Base-by-base conservation (phyloP, 1,140 invertebrate genomes). In the Pissodes strobi region DNA sequence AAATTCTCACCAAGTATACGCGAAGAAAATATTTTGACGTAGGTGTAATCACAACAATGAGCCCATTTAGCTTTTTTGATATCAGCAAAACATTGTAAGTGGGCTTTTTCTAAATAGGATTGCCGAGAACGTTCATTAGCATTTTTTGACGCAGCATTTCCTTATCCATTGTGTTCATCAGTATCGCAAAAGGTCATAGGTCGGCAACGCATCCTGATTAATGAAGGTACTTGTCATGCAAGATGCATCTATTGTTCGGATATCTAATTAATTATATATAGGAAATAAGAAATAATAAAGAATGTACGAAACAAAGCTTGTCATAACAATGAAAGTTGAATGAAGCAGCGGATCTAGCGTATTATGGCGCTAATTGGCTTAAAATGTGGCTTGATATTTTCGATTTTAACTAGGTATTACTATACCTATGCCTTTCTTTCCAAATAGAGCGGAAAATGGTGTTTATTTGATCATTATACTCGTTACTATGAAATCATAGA, bases 131-230 rank as follows among this genome's bases (percentile, higher is more conserved):
- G 38, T 64, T 64, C 61, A 64, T 64, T 64, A 64, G 48, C 59
- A 52, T 52, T 64, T 58, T 64, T 64, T 64, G 51, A 46, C 27
- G 41, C 34, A 27, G 34, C 48, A 23, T 56, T 64, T 64, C 41
- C 61, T 64, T 49, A 64, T 64, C 51, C 61, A 64, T 64, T 64
- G 61, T 64, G 18, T 64, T 64, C 61, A 49, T 56, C 61, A 38
- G 19, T 23, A 55, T 64, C 48, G 59, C 22, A 39, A 53, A 62
- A 39, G 61, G 61, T 64, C 51, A 56, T 13, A 49, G 61, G 61
- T 39, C 39, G 37, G 25, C 59, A 37, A 55, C 45, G 23, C 61
- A 64, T 64, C 61, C 58, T 64, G 61, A 64, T 55, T 64, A 64
- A 64, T 64, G 61, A 64, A 52, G 10, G 39, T 64, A 45, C 51